A percentile compares a stretch with the other conserved stretches of the same genome.
Evolutionary conservation across 2,797 vertebrate genomes (phyloP).

Genomic region (Sebastes steindachneri): DNA sequence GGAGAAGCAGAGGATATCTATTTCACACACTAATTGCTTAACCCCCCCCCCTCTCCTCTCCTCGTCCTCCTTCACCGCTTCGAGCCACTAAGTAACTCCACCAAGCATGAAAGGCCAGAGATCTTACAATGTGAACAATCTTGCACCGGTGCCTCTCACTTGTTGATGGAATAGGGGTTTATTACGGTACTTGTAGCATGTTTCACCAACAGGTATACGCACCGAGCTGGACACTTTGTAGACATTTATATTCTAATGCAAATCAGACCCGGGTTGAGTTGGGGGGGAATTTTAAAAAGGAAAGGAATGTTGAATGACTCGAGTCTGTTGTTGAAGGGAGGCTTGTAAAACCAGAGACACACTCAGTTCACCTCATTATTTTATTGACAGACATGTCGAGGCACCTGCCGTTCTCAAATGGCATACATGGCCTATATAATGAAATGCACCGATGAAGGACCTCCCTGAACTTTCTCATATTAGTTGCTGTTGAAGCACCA

Average conservation of each 20-base stretch:
- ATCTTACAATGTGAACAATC: conserved; percentile 45
- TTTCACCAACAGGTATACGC: not conserved
- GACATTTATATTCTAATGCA: conserved; percentile 29
- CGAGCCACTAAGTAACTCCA: conserved; percentile 59
- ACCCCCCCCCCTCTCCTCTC: not conserved
- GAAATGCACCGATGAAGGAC: not conserved
- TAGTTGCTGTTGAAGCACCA: too few species aligned
- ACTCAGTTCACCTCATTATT: not conserved
- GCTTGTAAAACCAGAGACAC: not conserved
- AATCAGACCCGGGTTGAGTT: conserved; percentile 7
- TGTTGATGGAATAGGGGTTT: conserved; percentile 33
- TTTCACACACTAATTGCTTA: conserved; percentile 76
- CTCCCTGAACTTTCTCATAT: not conserved
- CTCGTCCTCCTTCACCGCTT: conserved; percentile 21
- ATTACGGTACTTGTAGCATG: not conserved
- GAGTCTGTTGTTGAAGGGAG: not conserved
- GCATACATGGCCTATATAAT: not conserved
- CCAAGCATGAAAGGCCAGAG: conserved; percentile 60
- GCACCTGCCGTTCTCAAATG: conserved; percentile 8
- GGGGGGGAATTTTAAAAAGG: not conserved
- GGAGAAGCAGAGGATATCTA: conserved; percentile 62
- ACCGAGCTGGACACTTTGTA: not conserved
- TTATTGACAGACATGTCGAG: conserved; percentile 19
- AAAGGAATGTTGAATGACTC: not conserved
- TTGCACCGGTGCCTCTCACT: conserved; percentile 21